Evolutionary conservation across 1,140 invertebrate species (phyloP), one percentile per base, ranked within the genome.

Genomic region (Heliothis subflexa): DNA sequence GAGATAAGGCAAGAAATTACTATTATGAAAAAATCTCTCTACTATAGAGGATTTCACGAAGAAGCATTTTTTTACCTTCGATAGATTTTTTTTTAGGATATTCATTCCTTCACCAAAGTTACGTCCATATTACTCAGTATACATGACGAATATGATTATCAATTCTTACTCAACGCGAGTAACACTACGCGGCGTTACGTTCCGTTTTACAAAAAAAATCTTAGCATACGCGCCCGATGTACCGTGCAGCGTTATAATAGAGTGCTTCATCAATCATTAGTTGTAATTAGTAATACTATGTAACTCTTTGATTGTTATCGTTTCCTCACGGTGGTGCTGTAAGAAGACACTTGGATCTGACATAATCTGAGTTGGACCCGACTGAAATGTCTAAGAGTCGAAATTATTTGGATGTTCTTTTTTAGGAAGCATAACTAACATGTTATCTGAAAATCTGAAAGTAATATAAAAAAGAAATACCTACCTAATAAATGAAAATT

Each of bases 191-290:
- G 10, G 12, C 1, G 49, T 70, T 70, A 70, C 66, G 66, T 70
- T 25, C 9, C 11, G 18, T 16, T 16, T 7, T 33, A 9, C 13
- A 68, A 9, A 66, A 66, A 66, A 66, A 66, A n/a, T 13, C 40
- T 49, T 14, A 18, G 49, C 52, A 18, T 18, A 13, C 18, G 47
- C 47, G 40, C 5, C 66, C 52, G 66, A 70, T 70, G 16, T 70
- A 70, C 66, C 66, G 66, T 70, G 66, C n/a, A 33, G 5, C 3
- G n/a, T 7, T 40, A 13, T 49, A 21, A 21, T 13, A 25, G n/a
- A 64, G 28, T 64, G 33, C 61, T 62, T 70, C 49, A 70, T 70
- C 49, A 52, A 52, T 70, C 66, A 28, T 28, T 70, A 9, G 11
- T 40, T 28, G 21, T 52, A 70, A 70, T 52, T 70, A 28, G 33